These are phyloP conservation scores for Nomada fabriciana DNA, from an alignment of 2,888 invertebrate species.

Conservation along the genomic window DNA sequence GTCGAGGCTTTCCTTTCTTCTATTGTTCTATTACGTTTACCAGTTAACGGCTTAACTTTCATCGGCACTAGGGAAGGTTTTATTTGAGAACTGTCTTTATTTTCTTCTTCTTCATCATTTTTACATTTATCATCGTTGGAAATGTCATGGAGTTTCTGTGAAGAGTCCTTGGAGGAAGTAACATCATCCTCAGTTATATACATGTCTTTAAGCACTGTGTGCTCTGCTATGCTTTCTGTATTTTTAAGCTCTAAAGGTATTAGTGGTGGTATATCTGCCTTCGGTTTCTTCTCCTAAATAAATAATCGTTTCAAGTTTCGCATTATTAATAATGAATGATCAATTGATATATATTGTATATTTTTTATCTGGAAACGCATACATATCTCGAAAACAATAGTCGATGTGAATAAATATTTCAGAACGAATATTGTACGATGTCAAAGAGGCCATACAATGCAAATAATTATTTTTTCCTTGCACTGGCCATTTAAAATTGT, in stretches of 20 bases:
- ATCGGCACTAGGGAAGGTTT: slow-evolving; percentile 36
- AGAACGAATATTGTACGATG: too few species aligned
- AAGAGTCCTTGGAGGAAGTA: slow-evolving; percentile 58
- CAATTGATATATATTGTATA: too few species aligned
- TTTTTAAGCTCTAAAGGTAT: slow-evolving; percentile 48
- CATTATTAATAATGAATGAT: background rate
- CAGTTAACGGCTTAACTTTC: slow-evolving; percentile 50
- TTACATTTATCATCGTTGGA: slow-evolving; percentile 43
- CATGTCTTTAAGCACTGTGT: slow-evolving; percentile 44
- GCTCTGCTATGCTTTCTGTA: slow-evolving; percentile 16
- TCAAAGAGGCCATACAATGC: too few species aligned
- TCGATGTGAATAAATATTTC: too few species aligned
- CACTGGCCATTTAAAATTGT: too few species aligned
- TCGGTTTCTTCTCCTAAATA: slow-evolving; percentile 67
- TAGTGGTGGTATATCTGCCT: slow-evolving; percentile 41
- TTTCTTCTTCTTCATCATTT: slow-evolving; percentile 23
- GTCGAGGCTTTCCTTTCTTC: slow-evolving; percentile 80
- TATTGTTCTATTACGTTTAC: slow-evolving; percentile 74
- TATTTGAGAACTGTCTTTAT: slow-evolving; percentile 7
- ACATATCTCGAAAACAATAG: too few species aligned
- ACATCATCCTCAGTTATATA: slow-evolving; percentile 60
- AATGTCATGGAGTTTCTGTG: slow-evolving; percentile 34
- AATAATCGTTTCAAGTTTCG: background rate
- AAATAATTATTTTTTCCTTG: too few species aligned
- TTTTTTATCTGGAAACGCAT: too few species aligned